Evolutionary conservation across 2,113 vertebrate species (phyloP).

Genomic region (Vidua chalybeata): DNA sequence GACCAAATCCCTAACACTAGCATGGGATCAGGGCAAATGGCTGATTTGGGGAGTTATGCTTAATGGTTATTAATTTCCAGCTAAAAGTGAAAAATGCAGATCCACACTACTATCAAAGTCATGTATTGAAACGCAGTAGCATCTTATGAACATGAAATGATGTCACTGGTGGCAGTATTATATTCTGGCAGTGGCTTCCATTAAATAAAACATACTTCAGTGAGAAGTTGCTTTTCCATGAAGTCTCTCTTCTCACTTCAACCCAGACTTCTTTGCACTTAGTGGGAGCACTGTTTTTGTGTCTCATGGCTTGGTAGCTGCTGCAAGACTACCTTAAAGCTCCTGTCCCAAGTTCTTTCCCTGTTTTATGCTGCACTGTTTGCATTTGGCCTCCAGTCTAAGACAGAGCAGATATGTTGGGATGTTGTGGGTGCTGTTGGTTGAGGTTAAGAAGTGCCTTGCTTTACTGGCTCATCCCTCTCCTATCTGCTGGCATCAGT

Average conservation of each 20-base stretch:
- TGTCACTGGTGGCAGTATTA: neutral
- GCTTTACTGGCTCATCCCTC: neutral
- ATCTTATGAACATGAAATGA: neutral
- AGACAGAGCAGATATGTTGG: neutral
- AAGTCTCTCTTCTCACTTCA: neutral
- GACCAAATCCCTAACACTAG: neutral
- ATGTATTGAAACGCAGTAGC: neutral
- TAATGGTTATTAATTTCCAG: neutral
- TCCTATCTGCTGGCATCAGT: neutral
- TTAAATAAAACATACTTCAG: neutral
- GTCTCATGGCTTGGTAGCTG: neutral
- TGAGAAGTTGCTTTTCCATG: neutral
- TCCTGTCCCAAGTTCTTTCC: neutral
- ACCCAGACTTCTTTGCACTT: neutral
- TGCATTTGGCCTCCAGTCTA: neutral
- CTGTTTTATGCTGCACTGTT: neutral
- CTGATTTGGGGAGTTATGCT: neutral
- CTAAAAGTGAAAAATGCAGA: neutral
- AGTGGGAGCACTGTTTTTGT: neutral
- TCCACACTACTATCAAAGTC: neutral
- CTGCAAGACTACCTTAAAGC: neutral
- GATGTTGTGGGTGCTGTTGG: neutral
- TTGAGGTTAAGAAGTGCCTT: neutral
- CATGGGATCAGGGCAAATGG: neutral
- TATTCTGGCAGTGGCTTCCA: neutral